A percentile compares a stretch with the other conserved stretches of the same genome.
phyloP scores from a whole-genome alignment of 2,113 vertebrate species.

The Anas platyrhynchos region DNA sequence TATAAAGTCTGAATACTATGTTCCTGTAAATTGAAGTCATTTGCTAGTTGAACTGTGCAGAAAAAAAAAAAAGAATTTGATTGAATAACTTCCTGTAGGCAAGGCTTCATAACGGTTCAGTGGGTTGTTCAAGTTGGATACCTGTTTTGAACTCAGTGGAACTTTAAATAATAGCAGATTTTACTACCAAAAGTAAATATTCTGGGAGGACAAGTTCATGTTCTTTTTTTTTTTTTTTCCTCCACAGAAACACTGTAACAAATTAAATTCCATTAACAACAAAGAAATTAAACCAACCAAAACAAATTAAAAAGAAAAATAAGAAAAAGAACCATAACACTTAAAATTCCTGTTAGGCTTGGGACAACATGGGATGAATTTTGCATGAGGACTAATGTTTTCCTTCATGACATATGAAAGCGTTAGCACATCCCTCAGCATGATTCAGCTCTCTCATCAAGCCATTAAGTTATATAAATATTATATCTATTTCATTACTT shows the following conservation, averaged over 20 bases:
- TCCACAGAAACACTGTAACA: not conserved
- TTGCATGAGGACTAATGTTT: not conserved
- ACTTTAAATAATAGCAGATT: not conserved
- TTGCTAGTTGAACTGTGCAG: not conserved
- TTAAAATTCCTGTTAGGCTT: not conserved
- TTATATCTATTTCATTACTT: not conserved
- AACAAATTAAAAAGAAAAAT: not conserved
- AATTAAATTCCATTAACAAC: not conserved
- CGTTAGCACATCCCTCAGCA: not conserved
- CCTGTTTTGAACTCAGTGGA: not conserved
- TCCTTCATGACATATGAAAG: not conserved
- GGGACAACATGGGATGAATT: conserved; percentile 5
- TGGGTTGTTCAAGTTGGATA: not conserved
- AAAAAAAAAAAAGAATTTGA: not conserved
- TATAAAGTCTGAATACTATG: conserved; percentile 42
- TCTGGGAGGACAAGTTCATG: not conserved
- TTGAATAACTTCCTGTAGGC: not conserved
- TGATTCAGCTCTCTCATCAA: not conserved
- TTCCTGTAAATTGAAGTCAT: conserved; percentile 57
- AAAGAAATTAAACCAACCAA: not conserved
- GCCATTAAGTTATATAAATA: conserved; percentile 8
- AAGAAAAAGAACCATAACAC: not conserved
- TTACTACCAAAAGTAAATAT: not conserved
- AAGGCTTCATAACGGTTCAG: not conserved
- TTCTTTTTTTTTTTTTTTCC: not conserved